Percentiles rank a stretch among this genome's conserved stretches.
These are phyloP conservation scores for Hemibagrus wyckioides DNA, from an alignment of 2,113 vertebrate species.

Conservation along the genomic window DNA sequence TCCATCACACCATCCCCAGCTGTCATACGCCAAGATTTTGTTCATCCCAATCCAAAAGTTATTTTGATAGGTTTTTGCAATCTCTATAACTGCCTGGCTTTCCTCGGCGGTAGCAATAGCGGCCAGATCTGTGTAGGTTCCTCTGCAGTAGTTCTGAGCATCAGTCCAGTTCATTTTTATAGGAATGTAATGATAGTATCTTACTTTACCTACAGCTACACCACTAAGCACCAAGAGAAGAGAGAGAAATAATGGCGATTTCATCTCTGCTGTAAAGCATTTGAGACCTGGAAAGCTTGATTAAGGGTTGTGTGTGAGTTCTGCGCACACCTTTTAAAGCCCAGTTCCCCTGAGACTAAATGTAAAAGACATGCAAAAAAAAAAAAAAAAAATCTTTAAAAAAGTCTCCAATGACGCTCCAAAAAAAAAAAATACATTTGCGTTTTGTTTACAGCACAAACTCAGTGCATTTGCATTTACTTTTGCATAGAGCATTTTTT, in stretches of 20 bases:
- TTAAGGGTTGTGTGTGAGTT: too few relatives aligned
- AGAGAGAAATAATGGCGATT: not conserved
- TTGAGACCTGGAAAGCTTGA: not conserved
- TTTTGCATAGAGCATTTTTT: not conserved
- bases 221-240: not conserved
- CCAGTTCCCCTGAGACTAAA: not conserved
- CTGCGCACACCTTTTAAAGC: not conserved
- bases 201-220: not conserved
- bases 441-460: not conserved
- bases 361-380: not conserved
- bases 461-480: not conserved
- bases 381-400: not conserved
- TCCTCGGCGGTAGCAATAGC: not conserved
- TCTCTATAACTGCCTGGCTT: not conserved
- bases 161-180: not conserved
- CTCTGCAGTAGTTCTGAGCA: not conserved
- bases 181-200: not conserved
- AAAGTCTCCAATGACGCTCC: not conserved
- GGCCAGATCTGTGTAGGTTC: constrained; percentile 1
- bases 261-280: not conserved
- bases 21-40: not conserved
- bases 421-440: not conserved
- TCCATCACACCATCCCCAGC: constrained; percentile 46
- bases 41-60: constrained; percentile 36
- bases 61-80: fast-evolving